Conservation (phyloP, 2,888 invertebrate genomes). For the Phytoseiulus persimilis region DNA sequence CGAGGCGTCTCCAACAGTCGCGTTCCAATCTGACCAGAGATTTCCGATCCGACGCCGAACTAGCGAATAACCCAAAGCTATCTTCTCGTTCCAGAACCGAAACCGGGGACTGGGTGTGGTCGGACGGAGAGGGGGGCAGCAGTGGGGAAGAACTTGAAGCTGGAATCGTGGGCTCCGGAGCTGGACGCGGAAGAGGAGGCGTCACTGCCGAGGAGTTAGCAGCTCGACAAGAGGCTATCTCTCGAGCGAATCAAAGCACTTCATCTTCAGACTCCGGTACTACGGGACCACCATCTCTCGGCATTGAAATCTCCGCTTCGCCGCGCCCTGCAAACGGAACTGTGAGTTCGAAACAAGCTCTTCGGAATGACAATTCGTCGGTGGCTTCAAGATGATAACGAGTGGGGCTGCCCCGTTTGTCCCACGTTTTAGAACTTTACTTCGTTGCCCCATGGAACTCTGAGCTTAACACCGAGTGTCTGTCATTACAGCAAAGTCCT, state of each 20-base stretch:
- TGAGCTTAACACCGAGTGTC: background rate
- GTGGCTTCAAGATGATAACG: no score
- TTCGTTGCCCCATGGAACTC: no score
- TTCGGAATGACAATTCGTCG: no score
- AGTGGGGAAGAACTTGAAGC: conserved; percentile 41
- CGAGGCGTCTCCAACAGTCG: no score
- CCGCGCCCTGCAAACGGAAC: conserved; percentile 13
- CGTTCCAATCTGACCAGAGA: no score
- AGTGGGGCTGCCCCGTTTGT: no score
- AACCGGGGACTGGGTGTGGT: conserved; percentile 98
- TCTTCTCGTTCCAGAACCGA: conserved; percentile 61
- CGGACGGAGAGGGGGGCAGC: conserved; percentile 79
- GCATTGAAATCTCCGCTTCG: conserved; percentile 20
- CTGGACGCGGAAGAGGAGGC: background rate
- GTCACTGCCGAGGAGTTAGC: conserved; percentile 31
- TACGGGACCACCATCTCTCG: conserved; percentile 34
- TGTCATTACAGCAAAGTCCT: background rate
- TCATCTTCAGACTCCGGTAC: conserved; percentile 34
- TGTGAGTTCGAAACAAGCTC: background rate
- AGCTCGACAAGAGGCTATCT: conserved; percentile 32
- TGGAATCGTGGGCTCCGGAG: conserved; percentile 22
- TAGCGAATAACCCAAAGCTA: background rate
- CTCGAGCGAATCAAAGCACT: conserved; percentile 14
- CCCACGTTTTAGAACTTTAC: no score
- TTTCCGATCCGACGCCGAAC: no score